Evolutionary conservation across 2,113 vertebrate genomes (phyloP).

Genomic region (Aegotheles bennettii): DNA sequence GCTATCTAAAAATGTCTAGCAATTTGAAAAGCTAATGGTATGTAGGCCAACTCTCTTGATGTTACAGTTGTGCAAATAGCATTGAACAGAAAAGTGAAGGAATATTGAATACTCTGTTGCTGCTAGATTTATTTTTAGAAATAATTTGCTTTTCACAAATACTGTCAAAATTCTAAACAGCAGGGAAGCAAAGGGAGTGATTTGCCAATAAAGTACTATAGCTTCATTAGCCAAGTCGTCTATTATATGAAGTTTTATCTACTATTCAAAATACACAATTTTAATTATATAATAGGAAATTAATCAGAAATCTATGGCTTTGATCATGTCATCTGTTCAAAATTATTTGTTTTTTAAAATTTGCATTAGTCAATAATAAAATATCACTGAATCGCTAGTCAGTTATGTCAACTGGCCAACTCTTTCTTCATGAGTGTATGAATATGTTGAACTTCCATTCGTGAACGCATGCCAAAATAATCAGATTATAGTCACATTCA

Average conservation of each 20-base stretch:
- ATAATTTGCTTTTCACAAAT: background rate
- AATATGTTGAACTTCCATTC: background rate
- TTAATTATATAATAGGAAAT: background rate
- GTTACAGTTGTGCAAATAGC: background rate
- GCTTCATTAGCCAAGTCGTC: background rate
- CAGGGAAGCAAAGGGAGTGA: background rate
- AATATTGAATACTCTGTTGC: background rate
- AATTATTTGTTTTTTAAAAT: background rate
- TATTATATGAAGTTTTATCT: background rate
- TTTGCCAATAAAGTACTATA: background rate
- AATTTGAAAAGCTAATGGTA: background rate
- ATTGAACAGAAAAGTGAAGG: background rate
- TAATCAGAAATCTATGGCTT: background rate
- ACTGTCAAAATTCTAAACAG: background rate
- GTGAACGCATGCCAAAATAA: background rate
- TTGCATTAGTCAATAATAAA: background rate
- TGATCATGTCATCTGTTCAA: background rate
- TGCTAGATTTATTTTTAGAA: background rate
- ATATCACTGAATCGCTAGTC: background rate
- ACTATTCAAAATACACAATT: background rate
- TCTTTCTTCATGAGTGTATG: background rate
- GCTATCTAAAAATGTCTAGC: background rate
- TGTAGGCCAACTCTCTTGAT: background rate
- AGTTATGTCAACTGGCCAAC: background rate
- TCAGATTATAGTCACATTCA: background rate